Base-by-base conservation (phyloP, 2,113 vertebrate genomes). In the Thamnophis sirtalis region DNA sequence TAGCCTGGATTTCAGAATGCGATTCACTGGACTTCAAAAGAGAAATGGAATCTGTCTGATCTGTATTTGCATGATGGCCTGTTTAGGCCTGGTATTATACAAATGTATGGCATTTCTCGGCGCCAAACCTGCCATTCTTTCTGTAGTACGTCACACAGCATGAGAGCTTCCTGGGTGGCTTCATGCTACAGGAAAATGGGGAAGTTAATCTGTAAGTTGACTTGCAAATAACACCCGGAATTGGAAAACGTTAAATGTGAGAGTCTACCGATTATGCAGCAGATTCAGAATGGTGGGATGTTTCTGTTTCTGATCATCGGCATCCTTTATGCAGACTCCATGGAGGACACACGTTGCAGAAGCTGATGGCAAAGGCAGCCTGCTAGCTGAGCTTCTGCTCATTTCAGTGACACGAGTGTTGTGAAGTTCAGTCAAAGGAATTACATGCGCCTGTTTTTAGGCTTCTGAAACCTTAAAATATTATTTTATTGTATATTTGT, bases 281-380 rank as follows among this genome's bases (percentile, higher is more conserved):
- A 88, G 92, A 90, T 50, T 53, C 43, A 0, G 3, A 56, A 92
- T 88, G 53, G 9, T 60, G 3, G 60, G 24, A 22, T 68, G 11
- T 7, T n/a, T 88, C 87, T 56, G 58, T 0, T 33, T 84, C 80
- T 58, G 89, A 38, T 24, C 58, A 38, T 24, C 54, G 94, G 86
- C 88, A 51, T 0, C 7, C 53, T 94, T 93, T 90, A 9, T 0
- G 13, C 90, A 91, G 94, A 91, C 90, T 96, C 80, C 88, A 86
- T 53, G 2, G 90, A 93, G 93, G 92, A 94, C 94, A 94, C 94
- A 80, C 93, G 93, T 94, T 96, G 94, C 89, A 95, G 68, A 92
- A 92, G 87, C 92, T 92, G 94, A 92, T 93, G 91, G n/a, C 93
- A 96, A 94, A 95, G 94, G 93, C 94, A 0, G 88, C 33, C 88